Evolutionary conservation across 2,888 invertebrate species (phyloP), one percentile per base, ranked within the genome.

Genomic region (Nudaria mundana): DNA sequence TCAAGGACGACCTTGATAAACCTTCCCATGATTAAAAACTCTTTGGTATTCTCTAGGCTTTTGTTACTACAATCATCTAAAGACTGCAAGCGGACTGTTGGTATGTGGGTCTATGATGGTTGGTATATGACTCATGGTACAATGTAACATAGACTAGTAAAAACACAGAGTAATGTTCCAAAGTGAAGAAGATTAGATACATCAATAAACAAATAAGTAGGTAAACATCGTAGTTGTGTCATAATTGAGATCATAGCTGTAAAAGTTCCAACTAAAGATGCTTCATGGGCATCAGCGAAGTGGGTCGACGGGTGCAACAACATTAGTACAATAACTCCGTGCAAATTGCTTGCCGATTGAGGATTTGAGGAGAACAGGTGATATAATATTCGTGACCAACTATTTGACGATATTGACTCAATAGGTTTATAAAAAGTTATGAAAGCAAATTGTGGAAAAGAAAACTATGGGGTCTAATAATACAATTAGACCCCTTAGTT

Each of bases 281-380:
- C 22, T 30, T 37, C 16, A 29, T 33, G 10, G 15, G 29, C 35
- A 30, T 13, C 29, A 31, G 11, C 23, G 44, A 44, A 34, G 37
- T 55, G 15, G 60, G 37, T 25, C 41, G 30, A 18, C 22, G 41
- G 50, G 30, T 37, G 30, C 29, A 50, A 46, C 36, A 37, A 8
- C 24, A 30, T 15, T 10, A n/a, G 29, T 25, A 22, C 32, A 40
- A 30, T 36, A 30, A 26, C 36, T 30, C 28, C 15, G 30, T 29
- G 30, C 32, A 14, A 40, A 53, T 25, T 3, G 29, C 5, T 13
- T 41, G 33, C 44, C 56, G 60, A 55, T 55, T 59, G 36, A 46
- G 60, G 52, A 15, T 59, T 55, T 59, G 36, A 46, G 60, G 52
- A 15, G 43, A 55, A 14, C 43, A 30, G 31, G 41, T 40, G 31